Evolutionary conservation across 2,888 invertebrate species (phyloP), one percentile per base, ranked within the genome.

Genomic region (Tromatobia lineatoria): DNA sequence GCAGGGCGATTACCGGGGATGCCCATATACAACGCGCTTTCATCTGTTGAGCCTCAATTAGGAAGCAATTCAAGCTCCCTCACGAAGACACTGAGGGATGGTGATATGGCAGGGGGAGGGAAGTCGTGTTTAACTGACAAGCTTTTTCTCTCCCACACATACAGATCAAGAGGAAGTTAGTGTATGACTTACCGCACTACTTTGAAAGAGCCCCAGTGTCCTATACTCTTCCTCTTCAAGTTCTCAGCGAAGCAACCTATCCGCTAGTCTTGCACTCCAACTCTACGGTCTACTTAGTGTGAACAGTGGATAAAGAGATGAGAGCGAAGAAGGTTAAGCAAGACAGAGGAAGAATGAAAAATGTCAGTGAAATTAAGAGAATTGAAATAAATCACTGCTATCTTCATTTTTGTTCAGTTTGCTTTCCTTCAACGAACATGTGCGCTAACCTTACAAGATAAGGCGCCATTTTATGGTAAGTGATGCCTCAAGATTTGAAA

Each of bases 21-120:
- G 50, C 74, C 78, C 78, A 81, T 81, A 81, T 70, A 81, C 80
- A 81, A 75, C 74, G 77, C 70, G 81, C 84, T 74, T 84, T 84
- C 81, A 81, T 78, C 84, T 81, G 84, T 84, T 84, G 84, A 81
- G 78, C 84, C 74, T 81, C 84, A 81, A 84, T 84, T 84, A 84
- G 81, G 70, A 75, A 81, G 81, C 75, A 84, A 84, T 84, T 84
- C 75, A 78, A 75, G 78, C 78, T 78, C 66, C 50, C 78, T 84
- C 78, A 69, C 7, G 23, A 64, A 81, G 78, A 84, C 74, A 81
- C 74, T 74, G 47, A 77, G 71, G 29, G 38, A 73, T 66, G 61
- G 47, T 15, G 67, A 69, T 23, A 25, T 34, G 34, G 15, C 7
- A 0, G 13, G 71, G 45, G 25, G 18, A 38, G 52, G 4, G 70